Evolutionary conservation across 2,888 invertebrate species (phyloP).

Genomic region (Ornithoptera alexandrae): DNA sequence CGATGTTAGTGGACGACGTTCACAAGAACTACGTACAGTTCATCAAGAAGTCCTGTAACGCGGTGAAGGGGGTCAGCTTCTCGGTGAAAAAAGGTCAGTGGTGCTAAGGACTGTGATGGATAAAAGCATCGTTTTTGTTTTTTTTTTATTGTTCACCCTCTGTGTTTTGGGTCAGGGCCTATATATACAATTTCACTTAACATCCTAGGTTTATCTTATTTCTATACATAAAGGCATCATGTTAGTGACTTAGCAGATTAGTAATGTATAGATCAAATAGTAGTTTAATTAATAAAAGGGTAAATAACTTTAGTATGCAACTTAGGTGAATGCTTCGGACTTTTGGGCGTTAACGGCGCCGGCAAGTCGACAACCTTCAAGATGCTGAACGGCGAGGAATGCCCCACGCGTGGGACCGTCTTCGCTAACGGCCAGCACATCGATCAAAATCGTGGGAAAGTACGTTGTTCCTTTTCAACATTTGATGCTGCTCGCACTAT

Average conservation of each 20-base stretch:
- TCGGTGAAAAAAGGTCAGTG: slow-evolving; percentile 78
- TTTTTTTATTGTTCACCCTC: too few relatives aligned
- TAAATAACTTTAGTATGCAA: not conserved
- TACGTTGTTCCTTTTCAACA: slow-evolving; percentile 3
- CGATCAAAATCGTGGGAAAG: slow-evolving; percentile 27
- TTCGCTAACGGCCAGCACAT: slow-evolving; percentile 61
- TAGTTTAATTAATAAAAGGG: too few relatives aligned
- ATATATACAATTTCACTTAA: too few relatives aligned
- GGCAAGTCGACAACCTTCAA: slow-evolving; percentile 92
- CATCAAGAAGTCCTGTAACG: slow-evolving; percentile 54
- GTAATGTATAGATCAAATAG: too few relatives aligned
- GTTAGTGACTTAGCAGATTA: too few relatives aligned
- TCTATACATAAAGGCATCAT: too few relatives aligned
- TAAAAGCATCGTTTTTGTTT: too few relatives aligned
- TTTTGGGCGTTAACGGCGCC: slow-evolving; percentile 92
- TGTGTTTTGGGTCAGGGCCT: too few relatives aligned
- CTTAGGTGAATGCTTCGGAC: slow-evolving; percentile 89
- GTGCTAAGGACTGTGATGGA: too few relatives aligned
- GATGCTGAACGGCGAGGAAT: slow-evolving; percentile 87
- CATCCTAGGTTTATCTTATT: too few relatives aligned
- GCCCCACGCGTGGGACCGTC: slow-evolving; percentile 67
- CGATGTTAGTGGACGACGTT: slow-evolving; percentile 79
- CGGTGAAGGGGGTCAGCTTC: slow-evolving; percentile 84
- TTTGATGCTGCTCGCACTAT: not conserved
- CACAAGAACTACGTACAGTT: slow-evolving; percentile 79